Percentiles rank a stretch among this genome's conserved stretches.
phyloP scores from a whole-genome alignment of 2,113 vertebrate genomes.

The Lathamus discolor region DNA sequence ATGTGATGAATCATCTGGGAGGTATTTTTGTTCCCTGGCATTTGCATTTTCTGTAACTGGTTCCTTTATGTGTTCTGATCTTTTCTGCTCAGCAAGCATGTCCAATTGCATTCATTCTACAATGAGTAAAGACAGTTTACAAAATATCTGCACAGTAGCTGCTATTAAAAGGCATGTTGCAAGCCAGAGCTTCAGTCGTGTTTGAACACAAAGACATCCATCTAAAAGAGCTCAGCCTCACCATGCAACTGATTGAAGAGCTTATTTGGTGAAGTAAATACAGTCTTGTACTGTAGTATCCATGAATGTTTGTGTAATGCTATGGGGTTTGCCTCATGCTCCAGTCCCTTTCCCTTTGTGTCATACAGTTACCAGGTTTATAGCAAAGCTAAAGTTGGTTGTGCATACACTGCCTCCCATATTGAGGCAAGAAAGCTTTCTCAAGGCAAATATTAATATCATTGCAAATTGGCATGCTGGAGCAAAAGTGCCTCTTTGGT shows the following conservation, averaged over 20 bases:
- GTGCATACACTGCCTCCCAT: neutral
- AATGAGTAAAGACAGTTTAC: neutral
- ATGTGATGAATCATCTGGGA: neutral
- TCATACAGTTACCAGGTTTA: neutral
- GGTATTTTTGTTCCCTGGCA: constrained; percentile 49
- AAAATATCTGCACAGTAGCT: neutral
- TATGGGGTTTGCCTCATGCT: neutral
- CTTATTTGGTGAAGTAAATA: neutral
- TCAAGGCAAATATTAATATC: neutral
- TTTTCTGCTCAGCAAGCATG: constrained; percentile 63
- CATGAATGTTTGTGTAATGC: neutral
- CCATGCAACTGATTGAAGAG: neutral
- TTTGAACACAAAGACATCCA: neutral
- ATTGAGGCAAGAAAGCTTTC: neutral
- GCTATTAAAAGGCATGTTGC: neutral
- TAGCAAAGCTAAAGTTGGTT: neutral
- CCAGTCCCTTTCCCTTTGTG: neutral
- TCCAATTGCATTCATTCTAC: constrained; percentile 45
- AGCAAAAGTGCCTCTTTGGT: neutral
- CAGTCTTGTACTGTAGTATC: neutral
- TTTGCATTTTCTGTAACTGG: constrained; percentile 24
- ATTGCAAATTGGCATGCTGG: neutral
- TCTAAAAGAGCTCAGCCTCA: neutral
- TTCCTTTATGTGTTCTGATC: constrained; percentile 45
- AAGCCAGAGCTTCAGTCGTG: neutral